Base-by-base conservation (phyloP, 2,113 vertebrate species). In the Echinops telfairi region DNA sequence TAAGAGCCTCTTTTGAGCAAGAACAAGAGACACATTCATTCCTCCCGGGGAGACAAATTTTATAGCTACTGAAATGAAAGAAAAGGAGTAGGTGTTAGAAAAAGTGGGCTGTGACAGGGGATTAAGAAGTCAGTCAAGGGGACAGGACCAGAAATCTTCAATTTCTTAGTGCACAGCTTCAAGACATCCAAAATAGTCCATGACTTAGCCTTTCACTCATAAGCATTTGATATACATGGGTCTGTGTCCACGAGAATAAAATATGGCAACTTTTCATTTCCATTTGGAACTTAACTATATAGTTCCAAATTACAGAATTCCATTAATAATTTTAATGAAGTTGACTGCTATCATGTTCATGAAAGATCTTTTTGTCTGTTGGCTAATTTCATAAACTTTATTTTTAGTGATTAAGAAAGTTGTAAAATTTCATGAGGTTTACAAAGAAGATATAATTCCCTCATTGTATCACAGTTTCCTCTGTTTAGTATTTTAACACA, bases 331-430 rank as follows among this genome's bases (percentile, higher is more conserved):
- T 90, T 53, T 80, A 78, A 60, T 53, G 77, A 0, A 36, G 29
- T 7, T 77, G 76, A 83, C 68, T 89, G 17, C 36, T 43, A 1
- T 47, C 73, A 62, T 83, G 43, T 19, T 71, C 33, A n/a, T 88
- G 89, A 87, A 36, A 85, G 89, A 87, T 8, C 53, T 33, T 91
- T 85, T 40, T 86, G 73, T 68, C 27, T 86, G 38, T 87, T 86
- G 20, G 83, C 77, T 70, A 80, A 60, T 62, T 88, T 95, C 82
- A 92, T 92, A 83, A 93, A 58, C 47, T 88, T 94, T 93, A 91
- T 79, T 97, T 93, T 95, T 83, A 91, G 75, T 88, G 3, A 83
- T 83, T 9, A 95, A 91, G 91, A 85, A 7, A 62, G 83, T 93
- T 88, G 78, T 62, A 15, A 89, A 92, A 78, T 84, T 89, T n/a